Base-by-base conservation (phyloP, 2,797 vertebrate genomes). In the Danio kyathit region DNA sequence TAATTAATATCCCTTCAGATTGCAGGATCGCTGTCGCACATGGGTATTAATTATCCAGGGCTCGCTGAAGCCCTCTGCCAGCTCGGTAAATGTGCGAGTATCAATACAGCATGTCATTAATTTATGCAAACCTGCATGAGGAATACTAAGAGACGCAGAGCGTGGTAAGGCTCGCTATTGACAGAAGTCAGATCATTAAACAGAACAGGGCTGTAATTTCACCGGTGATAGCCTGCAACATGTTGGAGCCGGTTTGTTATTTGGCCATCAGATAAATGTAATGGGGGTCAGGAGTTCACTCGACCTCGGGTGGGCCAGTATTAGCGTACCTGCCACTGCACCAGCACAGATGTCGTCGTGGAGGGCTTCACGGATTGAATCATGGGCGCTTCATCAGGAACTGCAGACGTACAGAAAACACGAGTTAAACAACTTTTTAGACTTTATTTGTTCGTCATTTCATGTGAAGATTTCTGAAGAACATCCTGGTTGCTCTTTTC, bases 291-390 rank as follows among this genome's bases (percentile, higher is more conserved):
- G 60, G 8, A 78, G 65, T 79, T 78, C 40, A 56, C 5, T 29
- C 21, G 12, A 72, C 13, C 7, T 9, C 16, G 21, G 79, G 69
- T 44, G 59, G 49, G 67, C 74, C 3, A 14, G 56, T 54, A 69
- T 77, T 78, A 57, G 85, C 91, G 85, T 93, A 98, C 97, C 97
- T 97, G 95, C 97, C 97, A 99, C 86, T 97, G 96, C 89, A 99
- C 94, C 82, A 98, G 92, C 67, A 99, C 95, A 0, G 97, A 99
- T 44, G 97, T 97, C 6, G 97, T 98, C 0, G 97, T 99, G 74
- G 95, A 96, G 0, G 97, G 97, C 63, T 96, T 97, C 73, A 96
- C 96, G 0, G 93, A 88, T 21, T 96, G 90, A 52, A 96, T 97
- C 69, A 93, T 88, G 16, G 97, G 97, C 63, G 97, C 94, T 83